Evolutionary conservation across 92 coral and sea anemone genomes (phyloP).

Genomic region (Montipora capitata): DNA sequence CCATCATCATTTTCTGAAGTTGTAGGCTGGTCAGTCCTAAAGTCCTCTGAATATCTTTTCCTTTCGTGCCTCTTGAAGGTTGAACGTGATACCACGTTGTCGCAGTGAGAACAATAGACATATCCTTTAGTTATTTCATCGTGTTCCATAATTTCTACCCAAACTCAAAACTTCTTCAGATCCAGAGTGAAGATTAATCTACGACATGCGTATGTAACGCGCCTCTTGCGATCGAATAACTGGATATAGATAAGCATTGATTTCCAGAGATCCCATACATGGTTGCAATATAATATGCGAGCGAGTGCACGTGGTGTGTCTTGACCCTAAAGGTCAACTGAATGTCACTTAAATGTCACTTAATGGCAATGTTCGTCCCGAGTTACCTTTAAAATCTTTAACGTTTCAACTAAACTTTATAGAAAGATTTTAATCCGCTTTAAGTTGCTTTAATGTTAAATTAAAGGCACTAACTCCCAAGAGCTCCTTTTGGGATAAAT

Average conservation of each 20-base stretch:
- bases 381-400: slow-evolving; percentile 53
- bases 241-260: not conserved
- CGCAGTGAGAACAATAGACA: slow-evolving; percentile 69
- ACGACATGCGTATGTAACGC: slow-evolving; percentile 24
- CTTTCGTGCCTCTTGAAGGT: slow-evolving; percentile 75
- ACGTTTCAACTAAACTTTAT: slow-evolving; percentile 36
- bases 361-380: slow-evolving; percentile 19
- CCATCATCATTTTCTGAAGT: slow-evolving; percentile 27
- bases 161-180: slow-evolving; percentile 42
- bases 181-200: slow-evolving; percentile 34
- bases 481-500: slow-evolving; percentile 36
- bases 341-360: slow-evolving; percentile 36
- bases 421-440: slow-evolving; percentile 30
- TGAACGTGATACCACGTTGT: slow-evolving; percentile 69
- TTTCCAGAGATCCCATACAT: not conserved
- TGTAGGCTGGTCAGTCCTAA: slow-evolving; percentile 20
- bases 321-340: slow-evolving; percentile 41
- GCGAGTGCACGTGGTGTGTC: slow-evolving; percentile 27
- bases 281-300: slow-evolving; percentile 8
- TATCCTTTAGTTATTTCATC: slow-evolving; percentile 57
- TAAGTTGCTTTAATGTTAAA: slow-evolving; percentile 45
- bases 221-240: slow-evolving; percentile 32
- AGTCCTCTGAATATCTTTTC: slow-evolving; percentile 46
- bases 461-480: slow-evolving; percentile 39
- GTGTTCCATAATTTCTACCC: slow-evolving; percentile 25